Evolutionary conservation across 2,797 vertebrate species (phyloP).

Genomic region (Danio aesculapii): DNA sequence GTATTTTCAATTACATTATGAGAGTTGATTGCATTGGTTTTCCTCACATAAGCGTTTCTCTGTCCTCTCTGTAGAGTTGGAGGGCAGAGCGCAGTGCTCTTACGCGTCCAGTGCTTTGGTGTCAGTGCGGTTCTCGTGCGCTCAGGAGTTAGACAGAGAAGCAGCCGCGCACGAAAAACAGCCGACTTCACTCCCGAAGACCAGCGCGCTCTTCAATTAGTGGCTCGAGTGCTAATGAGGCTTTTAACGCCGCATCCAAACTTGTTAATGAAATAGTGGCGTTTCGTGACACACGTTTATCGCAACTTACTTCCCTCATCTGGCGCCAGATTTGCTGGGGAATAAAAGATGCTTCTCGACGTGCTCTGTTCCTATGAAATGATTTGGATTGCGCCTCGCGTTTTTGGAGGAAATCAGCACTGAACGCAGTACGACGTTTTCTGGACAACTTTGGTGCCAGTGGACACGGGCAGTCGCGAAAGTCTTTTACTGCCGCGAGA

Average conservation of each 20-base stretch:
- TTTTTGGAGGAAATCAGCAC: conserved; percentile 51
- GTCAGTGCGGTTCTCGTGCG: conserved; percentile 39
- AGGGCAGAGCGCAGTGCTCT: conserved; percentile 46
- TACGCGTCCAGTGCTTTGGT: conserved; percentile 34
- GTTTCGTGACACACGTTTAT: conserved; percentile 40
- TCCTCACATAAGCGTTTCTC: background rate
- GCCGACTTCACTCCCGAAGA: conserved; percentile 8
- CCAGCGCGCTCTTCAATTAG: background rate
- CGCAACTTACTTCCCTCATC: conserved; percentile 45
- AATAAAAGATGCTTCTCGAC: conserved; percentile 57
- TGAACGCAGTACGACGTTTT: conserved; percentile 45
- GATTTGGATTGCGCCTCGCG: conserved; percentile 56
- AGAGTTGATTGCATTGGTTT: conserved; percentile 15
- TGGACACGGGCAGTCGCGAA: conserved; percentile 47
- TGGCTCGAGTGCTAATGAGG: conserved; percentile 8
- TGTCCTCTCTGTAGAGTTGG: conserved; percentile 38
- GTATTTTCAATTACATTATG: background rate
- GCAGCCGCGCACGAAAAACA: conserved; percentile 14
- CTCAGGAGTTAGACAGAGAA: conserved; percentile 44
- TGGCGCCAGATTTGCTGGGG: conserved; percentile 44
- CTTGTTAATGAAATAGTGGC: conserved; percentile 17
- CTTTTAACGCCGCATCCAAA: conserved; percentile 10
- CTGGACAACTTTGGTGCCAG: conserved; percentile 57
- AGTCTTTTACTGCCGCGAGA: conserved; percentile 56
- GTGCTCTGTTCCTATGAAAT: conserved; percentile 39